Conservation (phyloP, 2,797 vertebrate species). For the Enteromius trimaculatus region DNA sequence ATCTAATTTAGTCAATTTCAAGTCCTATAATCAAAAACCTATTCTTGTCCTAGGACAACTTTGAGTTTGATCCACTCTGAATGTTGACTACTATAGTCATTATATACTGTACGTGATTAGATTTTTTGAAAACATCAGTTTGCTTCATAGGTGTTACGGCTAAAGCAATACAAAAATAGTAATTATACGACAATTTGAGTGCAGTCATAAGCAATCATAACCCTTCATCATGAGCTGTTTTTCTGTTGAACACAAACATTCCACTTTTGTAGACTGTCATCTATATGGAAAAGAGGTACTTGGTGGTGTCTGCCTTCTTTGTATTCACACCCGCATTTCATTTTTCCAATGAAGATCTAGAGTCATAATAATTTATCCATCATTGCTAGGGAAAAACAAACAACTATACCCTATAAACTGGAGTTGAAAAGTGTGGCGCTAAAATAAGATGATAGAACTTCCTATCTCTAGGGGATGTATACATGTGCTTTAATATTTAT, state of each 20-base stretch:
- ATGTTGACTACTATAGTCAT: neutral
- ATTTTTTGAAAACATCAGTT: neutral
- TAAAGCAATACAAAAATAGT: neutral
- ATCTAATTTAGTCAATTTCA: too few species aligned
- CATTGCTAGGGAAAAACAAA: conserved; percentile 10
- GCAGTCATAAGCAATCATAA: neutral
- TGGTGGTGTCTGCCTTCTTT: conserved; percentile 2
- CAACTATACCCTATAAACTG: conserved; percentile 11
- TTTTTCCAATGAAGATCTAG: conserved; percentile 24
- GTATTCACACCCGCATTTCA: neutral
- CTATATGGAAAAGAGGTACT: neutral
- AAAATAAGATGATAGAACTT: conserved; percentile 42
- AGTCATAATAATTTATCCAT: conserved; percentile 5
- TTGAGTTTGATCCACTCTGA: too few species aligned
- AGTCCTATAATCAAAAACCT: too few species aligned
- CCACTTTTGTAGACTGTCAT: neutral
- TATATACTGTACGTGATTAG: too few species aligned
- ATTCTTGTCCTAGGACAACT: too few species aligned
- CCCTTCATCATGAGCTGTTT: neutral
- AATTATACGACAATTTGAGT: neutral
- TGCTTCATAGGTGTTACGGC: neutral
- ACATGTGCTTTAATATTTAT: conserved; percentile 56
- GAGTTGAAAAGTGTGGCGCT: conserved; percentile 36
- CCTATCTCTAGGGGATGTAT: conserved; percentile 33
- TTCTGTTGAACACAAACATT: neutral